These are phyloP conservation scores for Aplysina aerophoba DNA, from an alignment of 37 sponge, comb jelly and placozoan species.

Conservation along the genomic window DNA sequence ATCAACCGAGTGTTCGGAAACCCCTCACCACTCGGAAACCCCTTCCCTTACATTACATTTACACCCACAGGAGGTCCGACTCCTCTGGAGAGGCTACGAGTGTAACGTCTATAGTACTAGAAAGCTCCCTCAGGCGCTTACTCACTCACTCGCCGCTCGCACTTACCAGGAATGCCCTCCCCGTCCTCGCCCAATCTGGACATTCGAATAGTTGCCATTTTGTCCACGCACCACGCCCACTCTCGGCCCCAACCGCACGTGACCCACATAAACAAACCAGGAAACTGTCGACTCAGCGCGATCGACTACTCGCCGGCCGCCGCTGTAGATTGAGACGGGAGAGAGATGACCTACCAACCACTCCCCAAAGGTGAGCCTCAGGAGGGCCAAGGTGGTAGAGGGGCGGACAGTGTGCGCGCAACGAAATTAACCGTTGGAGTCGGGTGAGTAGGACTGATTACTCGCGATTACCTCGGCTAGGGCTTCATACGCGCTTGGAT, in stretches of 20 bases:
- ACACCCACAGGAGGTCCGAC: too few relatives aligned
- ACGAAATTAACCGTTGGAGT: too few relatives aligned
- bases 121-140: constrained; percentile 5
- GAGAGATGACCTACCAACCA: not conserved
- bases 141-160: not conserved
- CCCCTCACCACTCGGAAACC: too few relatives aligned
- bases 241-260: not conserved
- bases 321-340: not conserved
- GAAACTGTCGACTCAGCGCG: not conserved
- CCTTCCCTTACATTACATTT: too few relatives aligned
- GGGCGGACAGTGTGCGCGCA: too few relatives aligned
- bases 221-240: not conserved
- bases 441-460: too few relatives aligned
- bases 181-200: not conserved
- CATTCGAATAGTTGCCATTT: not conserved
- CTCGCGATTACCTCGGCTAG: too few relatives aligned
- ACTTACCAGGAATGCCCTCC: not conserved
- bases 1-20: too few relatives aligned
- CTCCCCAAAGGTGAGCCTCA: not conserved
- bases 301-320: not conserved
- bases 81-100: too few relatives aligned
- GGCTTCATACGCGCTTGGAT: too few relatives aligned
- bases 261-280: not conserved
- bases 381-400: not conserved
- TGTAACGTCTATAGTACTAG: too few relatives aligned